Evolutionary conservation across 2,797 vertebrate species (phyloP).

Genomic region (Helostoma temminkii): DNA sequence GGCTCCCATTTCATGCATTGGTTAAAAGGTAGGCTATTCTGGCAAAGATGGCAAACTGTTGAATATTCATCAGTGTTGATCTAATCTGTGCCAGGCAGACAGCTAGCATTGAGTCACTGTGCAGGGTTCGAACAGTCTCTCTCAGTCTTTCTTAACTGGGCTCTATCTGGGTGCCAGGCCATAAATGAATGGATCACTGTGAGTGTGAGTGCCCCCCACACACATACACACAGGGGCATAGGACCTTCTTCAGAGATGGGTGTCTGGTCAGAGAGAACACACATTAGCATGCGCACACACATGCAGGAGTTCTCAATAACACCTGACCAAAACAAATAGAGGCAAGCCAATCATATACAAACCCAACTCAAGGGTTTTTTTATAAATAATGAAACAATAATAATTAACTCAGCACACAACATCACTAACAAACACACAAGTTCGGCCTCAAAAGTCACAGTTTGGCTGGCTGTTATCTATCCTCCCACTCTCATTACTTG

Average conservation of each 20-base stretch:
- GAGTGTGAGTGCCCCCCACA: constrained; percentile 48
- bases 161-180: constrained; percentile 80
- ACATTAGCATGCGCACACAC: constrained; percentile 57
- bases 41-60: constrained; percentile 53
- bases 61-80: constrained; percentile 84
- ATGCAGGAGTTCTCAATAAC: constrained; percentile 63
- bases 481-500: constrained; percentile 46
- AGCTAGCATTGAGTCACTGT: constrained; percentile 82
- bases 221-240: constrained; percentile 47
- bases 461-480: constrained; percentile 25
- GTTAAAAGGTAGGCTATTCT: constrained; percentile 63
- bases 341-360: constrained; percentile 26
- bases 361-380: neutral
- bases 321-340: constrained; percentile 69
- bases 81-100: constrained; percentile 84
- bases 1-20: constrained; percentile 25
- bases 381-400: constrained; percentile 10
- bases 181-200: constrained; percentile 82
- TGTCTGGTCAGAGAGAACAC: constrained; percentile 46
- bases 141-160: constrained; percentile 79
- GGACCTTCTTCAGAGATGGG: constrained; percentile 58
- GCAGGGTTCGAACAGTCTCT: constrained; percentile 75
- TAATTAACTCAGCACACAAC: constrained; percentile 11
- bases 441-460: constrained; percentile 31
- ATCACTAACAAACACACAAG: constrained; percentile 16